Base-by-base conservation (phyloP, 2,113 vertebrate genomes). In the Xiphophorus maculatus region DNA sequence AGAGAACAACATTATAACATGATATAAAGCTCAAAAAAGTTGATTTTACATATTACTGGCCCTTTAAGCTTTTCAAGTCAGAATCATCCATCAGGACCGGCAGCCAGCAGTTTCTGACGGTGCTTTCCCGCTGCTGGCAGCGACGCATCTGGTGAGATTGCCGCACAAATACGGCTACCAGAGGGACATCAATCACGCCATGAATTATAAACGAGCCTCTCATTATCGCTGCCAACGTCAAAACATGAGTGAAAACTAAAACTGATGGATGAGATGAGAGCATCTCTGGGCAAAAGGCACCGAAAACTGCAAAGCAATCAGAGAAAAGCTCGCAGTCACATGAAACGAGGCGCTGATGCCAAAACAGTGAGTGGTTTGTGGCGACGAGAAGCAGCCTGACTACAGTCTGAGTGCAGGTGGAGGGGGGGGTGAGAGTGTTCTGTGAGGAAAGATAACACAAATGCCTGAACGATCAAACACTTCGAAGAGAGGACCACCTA, bases 151-250 rank as follows among this genome's bases (percentile, higher is more conserved):
- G 73, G 54, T 71, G 80, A 87, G 83, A 90, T 32, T 83, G 76
- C 74, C 66, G 81, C 79, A 84, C 64, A 75, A 78, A 87, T 83
- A 88, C 72, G 64, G 75, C 85, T 61, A 88, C 72, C 79, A 77
- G 60, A 86, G 81, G 70, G 76, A 80, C 75, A 85, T 84, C 87
- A 82, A 87, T 90, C 87, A 88, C 25, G 32, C 25, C 78, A 88
- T 90, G 75, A 90, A 88, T 91, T 90, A 91, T 89, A 79, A 87
- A 91, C 51, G 73, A 84, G 76, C 28, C 64, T 42, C 74, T 85
- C 82, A 78, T 91, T 84, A 89, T 77, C 25, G 6, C 64, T 71
- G 82, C 74, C 87, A 89, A 69, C 62, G 51, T 67, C 32, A 82
- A 82, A 87, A 83, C 71, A 81, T 81, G 69, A 69, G 42, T 63